Conservation (phyloP, 2,113 vertebrate genomes). For the Tylochromis polylepis region DNA sequence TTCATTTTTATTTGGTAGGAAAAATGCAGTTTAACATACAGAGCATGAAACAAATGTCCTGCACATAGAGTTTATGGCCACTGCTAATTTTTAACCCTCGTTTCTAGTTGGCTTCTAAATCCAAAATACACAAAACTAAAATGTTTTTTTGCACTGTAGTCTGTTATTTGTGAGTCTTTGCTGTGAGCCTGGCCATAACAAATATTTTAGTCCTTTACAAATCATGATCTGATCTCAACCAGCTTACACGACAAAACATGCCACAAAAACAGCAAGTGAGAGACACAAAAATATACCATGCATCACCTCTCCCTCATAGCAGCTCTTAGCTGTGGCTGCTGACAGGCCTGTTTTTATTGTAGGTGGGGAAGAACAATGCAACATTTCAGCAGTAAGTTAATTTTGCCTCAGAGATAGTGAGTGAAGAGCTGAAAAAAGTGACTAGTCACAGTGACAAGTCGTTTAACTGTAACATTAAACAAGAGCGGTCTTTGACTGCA, state of each 20-base stretch:
- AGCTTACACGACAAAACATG: not conserved
- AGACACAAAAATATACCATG: not conserved
- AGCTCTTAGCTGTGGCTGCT: not conserved
- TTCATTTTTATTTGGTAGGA: not conserved
- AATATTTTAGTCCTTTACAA: not conserved
- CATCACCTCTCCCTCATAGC: not conserved
- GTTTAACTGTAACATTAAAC: not conserved
- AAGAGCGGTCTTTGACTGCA: not conserved
- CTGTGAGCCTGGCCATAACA: not conserved
- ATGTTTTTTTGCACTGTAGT: no score
- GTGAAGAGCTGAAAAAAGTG: not conserved
- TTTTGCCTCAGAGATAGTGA: not conserved
- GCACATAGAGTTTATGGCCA: no score
- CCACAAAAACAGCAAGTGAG: not conserved
- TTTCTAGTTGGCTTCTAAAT: rapidly evolving
- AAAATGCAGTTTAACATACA: no score
- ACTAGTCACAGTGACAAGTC: not conserved
- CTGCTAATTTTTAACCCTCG: not conserved
- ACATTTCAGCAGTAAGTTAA: not conserved
- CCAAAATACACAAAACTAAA: not conserved
- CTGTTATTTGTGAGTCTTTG: not conserved
- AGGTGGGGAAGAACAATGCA: not conserved
- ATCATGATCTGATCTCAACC: not conserved
- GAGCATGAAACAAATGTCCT: no score
- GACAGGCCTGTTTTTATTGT: not conserved